Conservation (phyloP, 2,888 invertebrate genomes). For the Omphaloscelis lunosa region DNA sequence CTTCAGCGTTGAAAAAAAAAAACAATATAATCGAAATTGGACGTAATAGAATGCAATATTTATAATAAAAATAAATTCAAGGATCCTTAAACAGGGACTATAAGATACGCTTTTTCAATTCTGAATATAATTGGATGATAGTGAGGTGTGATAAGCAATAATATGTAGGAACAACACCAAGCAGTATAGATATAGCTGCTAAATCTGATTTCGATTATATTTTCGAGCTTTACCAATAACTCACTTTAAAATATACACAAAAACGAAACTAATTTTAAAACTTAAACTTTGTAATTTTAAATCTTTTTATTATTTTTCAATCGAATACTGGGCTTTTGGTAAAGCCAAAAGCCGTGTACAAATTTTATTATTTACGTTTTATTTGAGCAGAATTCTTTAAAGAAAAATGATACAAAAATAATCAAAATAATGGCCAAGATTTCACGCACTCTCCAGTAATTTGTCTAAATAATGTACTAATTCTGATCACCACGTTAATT, state of each 20-base stretch:
- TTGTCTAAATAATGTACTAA: too few relatives aligned
- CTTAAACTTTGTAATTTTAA: neutral
- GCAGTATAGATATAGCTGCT: too few relatives aligned
- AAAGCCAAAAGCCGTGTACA: too few relatives aligned
- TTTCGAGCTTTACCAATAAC: neutral
- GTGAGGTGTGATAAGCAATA: neutral
- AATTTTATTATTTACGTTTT: too few relatives aligned
- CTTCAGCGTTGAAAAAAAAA: constrained; percentile 29
- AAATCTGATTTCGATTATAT: neutral
- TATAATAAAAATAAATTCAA: constrained; percentile 34
- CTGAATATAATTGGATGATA: too few relatives aligned
- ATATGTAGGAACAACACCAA: neutral
- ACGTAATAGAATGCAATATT: constrained; percentile 10
- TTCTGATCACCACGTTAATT: neutral
- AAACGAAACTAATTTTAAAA: neutral
- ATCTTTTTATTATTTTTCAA: neutral
- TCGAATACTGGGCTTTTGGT: neutral
- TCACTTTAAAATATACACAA: neutral
- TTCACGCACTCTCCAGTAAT: too few relatives aligned
- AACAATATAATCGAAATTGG: constrained; percentile 39
- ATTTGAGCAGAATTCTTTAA: too few relatives aligned
- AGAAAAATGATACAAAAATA: too few relatives aligned
- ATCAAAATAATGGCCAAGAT: too few relatives aligned
- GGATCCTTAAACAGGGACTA: neutral
- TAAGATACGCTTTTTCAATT: neutral